Conservation (phyloP, 2,113 vertebrate genomes). For the Natator depressus region DNA sequence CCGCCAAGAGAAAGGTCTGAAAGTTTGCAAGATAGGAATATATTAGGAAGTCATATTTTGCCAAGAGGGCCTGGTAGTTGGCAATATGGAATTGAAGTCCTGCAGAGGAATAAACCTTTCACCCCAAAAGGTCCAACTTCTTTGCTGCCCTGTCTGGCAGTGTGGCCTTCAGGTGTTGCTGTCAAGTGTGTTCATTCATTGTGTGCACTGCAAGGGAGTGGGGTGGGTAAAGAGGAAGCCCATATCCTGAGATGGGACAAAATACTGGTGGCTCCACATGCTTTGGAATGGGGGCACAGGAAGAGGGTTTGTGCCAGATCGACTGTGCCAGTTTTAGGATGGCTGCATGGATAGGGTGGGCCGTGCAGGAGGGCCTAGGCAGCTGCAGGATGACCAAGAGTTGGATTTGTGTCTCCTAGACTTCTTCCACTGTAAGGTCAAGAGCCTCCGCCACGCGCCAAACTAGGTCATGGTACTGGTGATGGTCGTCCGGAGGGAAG, state of each 20-base stretch:
- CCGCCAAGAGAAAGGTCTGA: too few relatives aligned
- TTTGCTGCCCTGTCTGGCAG: too few relatives aligned
- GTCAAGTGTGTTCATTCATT: too few relatives aligned
- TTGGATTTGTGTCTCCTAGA: background rate
- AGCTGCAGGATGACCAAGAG: background rate
- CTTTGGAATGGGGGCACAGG: background rate
- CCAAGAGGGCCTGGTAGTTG: background rate
- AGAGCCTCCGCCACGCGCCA: background rate
- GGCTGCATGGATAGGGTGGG: background rate
- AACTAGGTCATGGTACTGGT: background rate
- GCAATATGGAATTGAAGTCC: background rate
- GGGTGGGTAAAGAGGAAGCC: background rate
- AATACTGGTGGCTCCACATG: background rate
- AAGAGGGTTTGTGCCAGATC: background rate
- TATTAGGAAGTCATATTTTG: background rate
- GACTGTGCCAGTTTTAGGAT: background rate
- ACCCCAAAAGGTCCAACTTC: too few relatives aligned
- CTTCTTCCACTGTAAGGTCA: background rate
- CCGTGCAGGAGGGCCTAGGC: background rate
- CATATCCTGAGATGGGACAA: background rate
- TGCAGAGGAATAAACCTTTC: background rate
- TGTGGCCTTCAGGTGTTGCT: too few relatives aligned
- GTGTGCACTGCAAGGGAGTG: too few relatives aligned
- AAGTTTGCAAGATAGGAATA: background rate
- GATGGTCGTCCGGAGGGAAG: background rate